phyloP scores from a whole-genome alignment of 2,113 vertebrate species.

The Salvelinus alpinus region DNA sequence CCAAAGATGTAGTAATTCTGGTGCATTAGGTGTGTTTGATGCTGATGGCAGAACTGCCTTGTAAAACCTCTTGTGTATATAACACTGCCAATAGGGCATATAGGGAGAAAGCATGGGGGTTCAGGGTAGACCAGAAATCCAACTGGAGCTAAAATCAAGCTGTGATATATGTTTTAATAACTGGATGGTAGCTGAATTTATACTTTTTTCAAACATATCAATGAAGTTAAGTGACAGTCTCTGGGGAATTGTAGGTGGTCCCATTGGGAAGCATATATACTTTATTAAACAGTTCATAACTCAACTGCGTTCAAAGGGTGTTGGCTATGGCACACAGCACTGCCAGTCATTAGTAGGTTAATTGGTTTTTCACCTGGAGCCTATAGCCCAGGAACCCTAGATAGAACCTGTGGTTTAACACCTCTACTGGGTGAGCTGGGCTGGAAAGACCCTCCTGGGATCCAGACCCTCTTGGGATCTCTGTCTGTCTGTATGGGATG shows the following conservation, averaged over 20 bases:
- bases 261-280: constrained; percentile 22
- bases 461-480: neutral
- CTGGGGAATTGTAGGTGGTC: neutral
- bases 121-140: constrained; percentile 34
- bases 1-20: constrained; percentile 1
- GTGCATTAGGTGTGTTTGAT: constrained; percentile 25
- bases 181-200: constrained; percentile 15
- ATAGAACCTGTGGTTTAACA: constrained; percentile 28
- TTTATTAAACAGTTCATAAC: constrained; percentile 28
- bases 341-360: constrained; percentile 42
- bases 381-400: neutral
- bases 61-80: no score
- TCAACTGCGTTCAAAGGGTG: constrained; percentile 18
- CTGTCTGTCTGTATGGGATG: constrained; percentile 3
- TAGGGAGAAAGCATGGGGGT: constrained; percentile 32
- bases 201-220: constrained; percentile 35
- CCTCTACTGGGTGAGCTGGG: constrained; percentile 17
- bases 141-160: constrained; percentile 43
- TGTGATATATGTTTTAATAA: constrained; percentile 9
- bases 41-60: constrained; percentile 18
- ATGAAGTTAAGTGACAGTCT: constrained; percentile 31
- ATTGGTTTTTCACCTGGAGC: constrained; percentile 45
- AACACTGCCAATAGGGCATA: constrained; percentile 28
- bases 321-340: constrained; percentile 29
- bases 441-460: neutral